phyloP scores from a whole-genome alignment of 2,113 vertebrate genomes.

The Ochotona princeps region DNA sequence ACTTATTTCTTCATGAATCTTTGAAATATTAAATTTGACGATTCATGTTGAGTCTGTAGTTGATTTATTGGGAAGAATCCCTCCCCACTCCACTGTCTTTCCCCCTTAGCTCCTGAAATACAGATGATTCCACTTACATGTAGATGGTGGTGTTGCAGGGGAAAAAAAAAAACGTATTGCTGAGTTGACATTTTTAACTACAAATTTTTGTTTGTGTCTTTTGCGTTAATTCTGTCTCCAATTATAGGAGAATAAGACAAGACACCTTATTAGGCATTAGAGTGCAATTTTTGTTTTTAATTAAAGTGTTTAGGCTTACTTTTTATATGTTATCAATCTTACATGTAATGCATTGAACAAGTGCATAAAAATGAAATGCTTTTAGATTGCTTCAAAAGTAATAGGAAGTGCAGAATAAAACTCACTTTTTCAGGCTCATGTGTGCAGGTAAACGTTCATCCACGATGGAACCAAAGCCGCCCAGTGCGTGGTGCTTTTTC shows the following conservation, averaged over 20 bases:
- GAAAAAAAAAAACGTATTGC: slow-evolving; percentile 26
- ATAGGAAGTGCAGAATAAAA: background rate
- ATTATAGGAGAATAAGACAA: slow-evolving; percentile 44
- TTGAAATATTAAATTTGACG: slow-evolving; percentile 83
- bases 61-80: slow-evolving; percentile 79
- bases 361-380: background rate
- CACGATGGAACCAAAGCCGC: background rate
- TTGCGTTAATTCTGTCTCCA: slow-evolving; percentile 60
- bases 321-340: background rate
- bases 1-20: slow-evolving; percentile 86
- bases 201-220: slow-evolving; percentile 42
- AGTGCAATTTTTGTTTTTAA: slow-evolving; percentile 43
- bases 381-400: background rate
- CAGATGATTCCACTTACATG: slow-evolving; percentile 74
- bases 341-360: background rate
- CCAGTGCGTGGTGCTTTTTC: background rate
- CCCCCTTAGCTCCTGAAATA: background rate
- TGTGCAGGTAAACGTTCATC: background rate
- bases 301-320: background rate
- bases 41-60: slow-evolving; percentile 81
- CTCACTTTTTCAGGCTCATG: background rate
- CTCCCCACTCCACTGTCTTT: background rate
- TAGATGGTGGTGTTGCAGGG: slow-evolving; percentile 23
- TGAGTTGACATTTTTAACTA: slow-evolving; percentile 67
- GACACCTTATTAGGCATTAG: slow-evolving; percentile 45